These are phyloP conservation scores for Acinonyx jubatus DNA, from an alignment of 2,113 vertebrate species.

Conservation along the genomic window DNA sequence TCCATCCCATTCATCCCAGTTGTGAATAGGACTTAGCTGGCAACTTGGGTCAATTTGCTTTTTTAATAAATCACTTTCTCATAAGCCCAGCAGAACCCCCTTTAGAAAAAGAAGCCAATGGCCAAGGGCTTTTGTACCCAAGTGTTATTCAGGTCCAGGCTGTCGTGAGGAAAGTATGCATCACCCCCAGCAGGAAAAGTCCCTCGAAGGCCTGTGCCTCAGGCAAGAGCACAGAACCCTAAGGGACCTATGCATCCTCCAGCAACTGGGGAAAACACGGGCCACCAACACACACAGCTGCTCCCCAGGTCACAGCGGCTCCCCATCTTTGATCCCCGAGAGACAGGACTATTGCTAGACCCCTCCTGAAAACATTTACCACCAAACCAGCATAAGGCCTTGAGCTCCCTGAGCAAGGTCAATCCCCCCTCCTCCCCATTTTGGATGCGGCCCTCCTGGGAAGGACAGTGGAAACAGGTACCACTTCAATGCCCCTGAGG, in stretches of 20 bases:
- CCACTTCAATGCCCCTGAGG: neutral
- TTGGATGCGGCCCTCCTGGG: rapidly evolving
- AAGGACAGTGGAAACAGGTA: neutral
- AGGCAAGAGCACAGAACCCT: neutral
- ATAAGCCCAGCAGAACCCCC: neutral
- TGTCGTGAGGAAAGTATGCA: neutral
- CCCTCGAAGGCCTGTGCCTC: neutral
- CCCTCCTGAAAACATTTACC: neutral
- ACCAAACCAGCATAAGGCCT: neutral
- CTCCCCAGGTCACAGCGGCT: neutral
- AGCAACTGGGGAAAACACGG: neutral
- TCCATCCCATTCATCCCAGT: neutral
- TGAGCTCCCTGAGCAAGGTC: neutral
- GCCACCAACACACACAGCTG: too few species aligned
- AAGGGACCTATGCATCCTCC: neutral
- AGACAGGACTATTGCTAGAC: neutral
- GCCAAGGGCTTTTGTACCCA: neutral
- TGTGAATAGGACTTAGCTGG: neutral
- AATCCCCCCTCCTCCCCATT: neutral
- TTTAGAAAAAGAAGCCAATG: neutral
- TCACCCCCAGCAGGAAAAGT: neutral
- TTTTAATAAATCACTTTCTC: neutral
- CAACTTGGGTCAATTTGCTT: neutral
- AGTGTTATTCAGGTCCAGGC: neutral
- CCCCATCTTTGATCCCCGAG: neutral